Conservation (phyloP, 2,888 invertebrate species). For the Cerastis rubricosa region DNA sequence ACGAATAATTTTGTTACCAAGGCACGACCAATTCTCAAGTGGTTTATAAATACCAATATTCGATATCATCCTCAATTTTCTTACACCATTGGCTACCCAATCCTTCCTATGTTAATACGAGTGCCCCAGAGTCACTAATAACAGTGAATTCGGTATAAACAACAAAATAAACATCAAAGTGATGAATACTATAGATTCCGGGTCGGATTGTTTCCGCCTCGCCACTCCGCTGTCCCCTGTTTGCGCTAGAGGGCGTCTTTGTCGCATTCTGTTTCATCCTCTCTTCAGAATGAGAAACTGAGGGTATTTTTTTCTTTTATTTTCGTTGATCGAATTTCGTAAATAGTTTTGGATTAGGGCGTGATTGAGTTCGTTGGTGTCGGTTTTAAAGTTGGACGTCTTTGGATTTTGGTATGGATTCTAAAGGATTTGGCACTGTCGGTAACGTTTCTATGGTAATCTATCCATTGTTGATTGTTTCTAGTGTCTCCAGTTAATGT, state of each 20-base stretch:
- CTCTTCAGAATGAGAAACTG: slow-evolving; percentile 31
- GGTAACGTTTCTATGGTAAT: background rate
- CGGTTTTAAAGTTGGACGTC: background rate
- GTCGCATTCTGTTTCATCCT: slow-evolving; percentile 60
- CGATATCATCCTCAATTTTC: background rate
- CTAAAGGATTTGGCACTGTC: background rate
- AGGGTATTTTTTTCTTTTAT: slow-evolving; percentile 38
- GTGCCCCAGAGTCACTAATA: slow-evolving; percentile 12
- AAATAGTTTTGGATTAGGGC: slow-evolving; percentile 53
- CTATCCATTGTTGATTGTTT: too few relatives aligned
- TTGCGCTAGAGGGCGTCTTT: slow-evolving; percentile 55
- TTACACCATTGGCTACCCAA: background rate
- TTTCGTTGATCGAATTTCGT: slow-evolving; percentile 57
- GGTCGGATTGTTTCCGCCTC: slow-evolving; percentile 58
- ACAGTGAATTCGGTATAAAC: slow-evolving; percentile 41
- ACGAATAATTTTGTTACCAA: background rate
- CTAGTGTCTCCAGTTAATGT: background rate
- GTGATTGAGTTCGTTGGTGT: slow-evolving; percentile 19
- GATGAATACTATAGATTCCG: slow-evolving; percentile 56
- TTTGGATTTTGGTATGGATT: background rate
- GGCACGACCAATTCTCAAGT: background rate
- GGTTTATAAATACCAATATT: background rate
- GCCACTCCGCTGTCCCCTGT: slow-evolving; percentile 40
- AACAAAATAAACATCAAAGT: slow-evolving; percentile 62
- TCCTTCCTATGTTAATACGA: background rate